Evolutionary conservation across 2,113 vertebrate genomes (phyloP), one percentile per base, ranked within the genome.

Genomic region (Lutjanus erythropterus): DNA sequence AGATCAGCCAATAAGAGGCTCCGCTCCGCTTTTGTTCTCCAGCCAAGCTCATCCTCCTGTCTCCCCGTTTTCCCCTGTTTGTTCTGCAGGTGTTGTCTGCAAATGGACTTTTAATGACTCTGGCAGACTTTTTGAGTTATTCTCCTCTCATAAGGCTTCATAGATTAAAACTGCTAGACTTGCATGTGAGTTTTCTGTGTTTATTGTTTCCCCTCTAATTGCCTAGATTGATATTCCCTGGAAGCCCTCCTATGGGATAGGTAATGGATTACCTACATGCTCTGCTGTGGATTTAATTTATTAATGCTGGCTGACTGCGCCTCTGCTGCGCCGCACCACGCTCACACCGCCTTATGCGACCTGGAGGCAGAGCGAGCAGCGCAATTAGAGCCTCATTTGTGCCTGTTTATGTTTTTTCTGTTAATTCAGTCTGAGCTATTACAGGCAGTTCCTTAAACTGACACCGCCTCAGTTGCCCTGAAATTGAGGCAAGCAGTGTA

Each of bases 91-190:
- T 92, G 91, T 88, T 89, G 52, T 42, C 74, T 78, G 77, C 74
- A 94, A 88, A 92, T 94, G 65, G 83, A 92, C 88, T 90, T 91
- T 92, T 93, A 93, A 93, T 89, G 87, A 92, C 88, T 88, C 69
- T 60, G 59, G 23, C 41, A 12, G 86, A 78, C 83, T 90, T 84
- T 83, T 59, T 55, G 46, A 87, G 82, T 79, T 87, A 55, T 76
- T 60, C 37, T 23, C 65, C 65, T 65, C 69, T 77, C 87, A 42
- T 41, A 78, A 80, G 67, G 61, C 86, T 77, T 15, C 41, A 25
- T 42, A 81, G 64, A 75, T 79, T 52, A 60, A 84, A 90, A 81
- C 72, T 70, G 89, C 86, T 79, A 52, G 62, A 47, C 78, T 89
- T 89, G 88, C 86, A 87, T 85, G 75, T 88, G 67, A 37, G 77